Evolutionary conservation across 2,113 vertebrate species (phyloP).

Genomic region (Anguilla japonica): DNA sequence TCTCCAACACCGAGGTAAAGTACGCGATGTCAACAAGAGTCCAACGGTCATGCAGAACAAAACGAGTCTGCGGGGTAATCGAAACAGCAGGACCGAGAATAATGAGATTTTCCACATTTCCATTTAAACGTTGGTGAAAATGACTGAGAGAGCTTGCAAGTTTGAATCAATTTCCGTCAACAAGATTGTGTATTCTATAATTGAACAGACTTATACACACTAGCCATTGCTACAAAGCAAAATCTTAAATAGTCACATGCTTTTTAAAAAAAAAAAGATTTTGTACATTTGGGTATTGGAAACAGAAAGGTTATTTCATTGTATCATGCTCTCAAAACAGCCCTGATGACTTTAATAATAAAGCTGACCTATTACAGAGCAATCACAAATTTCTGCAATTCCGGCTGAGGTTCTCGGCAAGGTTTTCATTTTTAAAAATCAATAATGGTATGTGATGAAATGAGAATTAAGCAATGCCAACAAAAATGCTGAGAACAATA

Average conservation of each 20-base stretch:
- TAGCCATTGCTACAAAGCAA: not conserved
- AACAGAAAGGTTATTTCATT: too few relatives aligned
- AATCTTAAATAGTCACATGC: not conserved
- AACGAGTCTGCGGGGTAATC: not conserved
- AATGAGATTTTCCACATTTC: slow-evolving; percentile 35
- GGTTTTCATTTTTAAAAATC: slow-evolving; percentile 1
- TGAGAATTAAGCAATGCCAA: not conserved
- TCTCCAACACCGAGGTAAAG: not conserved
- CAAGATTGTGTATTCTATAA: slow-evolving; percentile 31
- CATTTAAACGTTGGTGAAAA: slow-evolving; percentile 20
- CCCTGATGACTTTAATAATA: too few relatives aligned
- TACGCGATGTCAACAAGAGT: slow-evolving; percentile 33
- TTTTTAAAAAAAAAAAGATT: not conserved
- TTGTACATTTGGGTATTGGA: too few relatives aligned
- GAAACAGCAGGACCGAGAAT: slow-evolving; percentile 15
- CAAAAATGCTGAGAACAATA: not conserved
- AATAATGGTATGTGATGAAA: not conserved
- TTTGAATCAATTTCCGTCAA: slow-evolving; percentile 37
- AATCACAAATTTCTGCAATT: not conserved
- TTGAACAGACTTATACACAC: slow-evolving; percentile 23
- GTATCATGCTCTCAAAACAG: too few relatives aligned
- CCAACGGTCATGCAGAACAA: slow-evolving; percentile 17
- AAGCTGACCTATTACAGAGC: too few relatives aligned
- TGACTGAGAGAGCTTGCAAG: slow-evolving; percentile 27
- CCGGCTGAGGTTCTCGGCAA: not conserved